Percentiles rank a stretch among this genome's conserved stretches.
Conservation (phyloP, 2,888 invertebrate genomes). For the Eupelmus urozonus region DNA sequence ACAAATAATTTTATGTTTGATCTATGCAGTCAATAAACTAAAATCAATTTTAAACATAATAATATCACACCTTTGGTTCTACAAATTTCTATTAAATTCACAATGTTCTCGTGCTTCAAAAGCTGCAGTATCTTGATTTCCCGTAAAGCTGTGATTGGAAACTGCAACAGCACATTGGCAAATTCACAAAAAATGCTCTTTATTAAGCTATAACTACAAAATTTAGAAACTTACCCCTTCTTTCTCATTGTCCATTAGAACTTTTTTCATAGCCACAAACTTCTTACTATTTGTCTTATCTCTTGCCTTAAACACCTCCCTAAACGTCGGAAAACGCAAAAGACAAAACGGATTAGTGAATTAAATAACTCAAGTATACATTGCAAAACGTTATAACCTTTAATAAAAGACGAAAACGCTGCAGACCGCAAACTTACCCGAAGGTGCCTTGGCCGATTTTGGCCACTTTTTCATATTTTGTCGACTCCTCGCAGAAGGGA, state of each 20-base stretch:
- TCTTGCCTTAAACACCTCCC: slow-evolving; percentile 98
- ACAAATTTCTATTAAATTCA: slow-evolving; percentile 97
- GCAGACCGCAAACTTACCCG: slow-evolving; percentile 74
- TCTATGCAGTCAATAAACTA: neutral
- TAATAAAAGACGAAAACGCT: neutral
- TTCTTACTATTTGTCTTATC: slow-evolving; percentile 91
- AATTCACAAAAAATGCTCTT: neutral
- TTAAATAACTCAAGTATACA: neutral
- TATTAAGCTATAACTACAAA: neutral
- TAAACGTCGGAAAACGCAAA: slow-evolving; percentile 73
- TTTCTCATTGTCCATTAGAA: slow-evolving; percentile 99
- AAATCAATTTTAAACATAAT: neutral
- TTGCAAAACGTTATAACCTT: too few species aligned
- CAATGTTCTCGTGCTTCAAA: slow-evolving; percentile 97
- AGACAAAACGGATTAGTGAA: neutral
- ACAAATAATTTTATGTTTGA: neutral
- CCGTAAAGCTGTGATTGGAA: slow-evolving; percentile 97
- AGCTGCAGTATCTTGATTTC: slow-evolving; percentile 97
- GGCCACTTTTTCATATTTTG: slow-evolving; percentile 96
- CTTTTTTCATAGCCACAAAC: slow-evolving; percentile 98
- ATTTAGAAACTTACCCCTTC: slow-evolving; percentile 87
- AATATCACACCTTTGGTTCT: slow-evolving; percentile 87
- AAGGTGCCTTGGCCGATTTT: slow-evolving; percentile 99
- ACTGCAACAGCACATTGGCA: slow-evolving; percentile 78
- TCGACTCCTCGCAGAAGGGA: slow-evolving; percentile 92